Evolutionary conservation across 2,113 vertebrate genomes (phyloP), one percentile per base, ranked within the genome.

Genomic region (Bambusicola thoracicus): DNA sequence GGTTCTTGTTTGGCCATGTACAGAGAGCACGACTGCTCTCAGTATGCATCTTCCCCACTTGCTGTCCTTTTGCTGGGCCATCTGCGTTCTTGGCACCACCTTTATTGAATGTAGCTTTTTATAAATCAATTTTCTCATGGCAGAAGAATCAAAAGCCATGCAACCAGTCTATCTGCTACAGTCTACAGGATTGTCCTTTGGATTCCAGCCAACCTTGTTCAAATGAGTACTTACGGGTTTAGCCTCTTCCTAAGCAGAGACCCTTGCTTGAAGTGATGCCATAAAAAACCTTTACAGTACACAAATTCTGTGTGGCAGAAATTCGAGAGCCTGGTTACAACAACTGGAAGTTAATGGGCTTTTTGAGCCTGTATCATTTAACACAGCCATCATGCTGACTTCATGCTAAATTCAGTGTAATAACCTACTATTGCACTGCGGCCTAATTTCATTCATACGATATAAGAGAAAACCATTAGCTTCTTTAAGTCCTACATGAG

Each of bases 1-100:
- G 1, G 32, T 3, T 70, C 49, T 8, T 4, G 21, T 11, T 25
- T 8, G 25, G 32, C 63, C n/a, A 18, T 38, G n/a, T 10, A 59
- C n/a, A 5, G 4, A 34, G 30, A 27, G 6, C 30, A 19, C 5
- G 2, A 16, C 27, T 0, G 32, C 72, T 44, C 59, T 55, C 61
- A 0, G 1, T 0, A 5, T 1, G 1, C 9, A 36, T 3, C 43
- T 14, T 20, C 19, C 36, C 49, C 17, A 1, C 21, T 73, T 24
- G 73, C 66, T 27, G 22, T 16, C 32, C 48, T 43, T 73, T 46
- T 27, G 38, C 36, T 24, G 61, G 53, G 22, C 62, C 62, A 46
- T 8, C 36, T 32, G 51, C 27, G 7, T 8, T 16, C 82, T 3
- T 16, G n/a, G 46, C 25, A 13, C 27, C n/a, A 21, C 18, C 29